Evolutionary conservation across 2,797 vertebrate genomes (phyloP).

Genomic region (Chaenodraco wilsoni): DNA sequence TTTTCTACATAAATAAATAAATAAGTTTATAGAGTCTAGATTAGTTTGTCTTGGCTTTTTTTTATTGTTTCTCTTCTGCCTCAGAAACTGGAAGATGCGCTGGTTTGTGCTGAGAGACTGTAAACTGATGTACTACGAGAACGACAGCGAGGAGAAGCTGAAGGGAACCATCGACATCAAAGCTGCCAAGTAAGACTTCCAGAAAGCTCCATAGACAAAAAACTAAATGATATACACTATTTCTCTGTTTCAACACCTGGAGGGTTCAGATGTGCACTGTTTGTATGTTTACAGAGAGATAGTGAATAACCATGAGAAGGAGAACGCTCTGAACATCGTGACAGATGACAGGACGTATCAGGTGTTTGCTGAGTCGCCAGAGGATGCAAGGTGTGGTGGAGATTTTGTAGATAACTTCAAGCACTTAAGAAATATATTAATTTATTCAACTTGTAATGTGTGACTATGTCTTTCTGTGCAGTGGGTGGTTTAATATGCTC

Average conservation of each 20-base stretch:
- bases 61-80: conserved; percentile 38
- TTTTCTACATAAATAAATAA: neutral
- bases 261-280: conserved; percentile 5
- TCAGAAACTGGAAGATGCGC: conserved; percentile 94
- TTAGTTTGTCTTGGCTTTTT: conserved; percentile 2
- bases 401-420: neutral
- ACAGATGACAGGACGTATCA: conserved; percentile 93
- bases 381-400: conserved; percentile 89
- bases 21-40: neutral
- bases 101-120: conserved; percentile 93
- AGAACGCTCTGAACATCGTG: conserved; percentile 93
- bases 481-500: conserved; percentile 88
- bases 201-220: neutral
- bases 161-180: conserved; percentile 93
- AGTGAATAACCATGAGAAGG: conserved; percentile 94
- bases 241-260: neutral
- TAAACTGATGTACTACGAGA: conserved; percentile 94
- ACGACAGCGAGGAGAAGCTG: conserved; percentile 93
- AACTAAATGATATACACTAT: neutral
- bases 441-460: neutral
- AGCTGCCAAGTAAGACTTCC: conserved; percentile 86
- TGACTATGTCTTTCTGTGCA: conserved; percentile 55
- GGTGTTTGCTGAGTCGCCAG: conserved; percentile 93
- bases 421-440: accelerated
- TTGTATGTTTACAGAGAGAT: conserved; percentile 84